Evolutionary conservation across 2,113 vertebrate species (phyloP).

Genomic region (Clarias gariepinus): DNA sequence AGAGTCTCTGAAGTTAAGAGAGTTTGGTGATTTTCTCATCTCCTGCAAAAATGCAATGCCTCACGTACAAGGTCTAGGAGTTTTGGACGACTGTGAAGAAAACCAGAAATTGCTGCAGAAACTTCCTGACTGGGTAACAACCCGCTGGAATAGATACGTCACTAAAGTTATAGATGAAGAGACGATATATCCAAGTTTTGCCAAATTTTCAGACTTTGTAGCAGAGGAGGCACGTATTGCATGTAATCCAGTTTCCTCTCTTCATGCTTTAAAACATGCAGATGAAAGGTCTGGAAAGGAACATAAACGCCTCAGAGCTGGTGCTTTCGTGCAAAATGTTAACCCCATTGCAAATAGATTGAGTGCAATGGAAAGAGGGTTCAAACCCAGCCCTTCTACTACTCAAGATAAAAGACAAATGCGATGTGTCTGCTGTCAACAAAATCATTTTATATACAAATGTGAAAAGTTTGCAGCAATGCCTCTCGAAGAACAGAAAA

Average conservation of each 20-base stretch:
- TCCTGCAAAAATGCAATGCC: conserved; percentile 15
- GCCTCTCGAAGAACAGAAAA: background rate
- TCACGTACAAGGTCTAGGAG: conserved; percentile 2
- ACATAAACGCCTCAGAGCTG: background rate
- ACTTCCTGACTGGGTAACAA: conserved; percentile 36
- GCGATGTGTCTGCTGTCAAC: background rate
- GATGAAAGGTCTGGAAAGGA: background rate
- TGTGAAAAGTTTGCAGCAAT: background rate
- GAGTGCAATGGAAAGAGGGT: background rate
- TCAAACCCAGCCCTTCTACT: background rate
- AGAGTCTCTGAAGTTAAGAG: too few species aligned
- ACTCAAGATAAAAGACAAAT: background rate
- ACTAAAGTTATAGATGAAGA: background rate
- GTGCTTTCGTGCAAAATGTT: background rate
- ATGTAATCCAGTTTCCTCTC: background rate
- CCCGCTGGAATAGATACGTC: conserved; percentile 18
- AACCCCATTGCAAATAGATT: background rate
- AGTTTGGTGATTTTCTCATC: conserved; percentile 30
- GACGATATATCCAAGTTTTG: too few species aligned
- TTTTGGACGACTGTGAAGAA: conserved; percentile 33
- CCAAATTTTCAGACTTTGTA: background rate
- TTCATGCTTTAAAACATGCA: background rate
- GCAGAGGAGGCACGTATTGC: background rate
- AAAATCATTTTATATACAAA: background rate
- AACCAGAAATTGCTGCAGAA: conserved; percentile 20